Base-by-base conservation (phyloP, 35 echinoderm and acorn worm genomes). In the Acanthaster planci region DNA sequence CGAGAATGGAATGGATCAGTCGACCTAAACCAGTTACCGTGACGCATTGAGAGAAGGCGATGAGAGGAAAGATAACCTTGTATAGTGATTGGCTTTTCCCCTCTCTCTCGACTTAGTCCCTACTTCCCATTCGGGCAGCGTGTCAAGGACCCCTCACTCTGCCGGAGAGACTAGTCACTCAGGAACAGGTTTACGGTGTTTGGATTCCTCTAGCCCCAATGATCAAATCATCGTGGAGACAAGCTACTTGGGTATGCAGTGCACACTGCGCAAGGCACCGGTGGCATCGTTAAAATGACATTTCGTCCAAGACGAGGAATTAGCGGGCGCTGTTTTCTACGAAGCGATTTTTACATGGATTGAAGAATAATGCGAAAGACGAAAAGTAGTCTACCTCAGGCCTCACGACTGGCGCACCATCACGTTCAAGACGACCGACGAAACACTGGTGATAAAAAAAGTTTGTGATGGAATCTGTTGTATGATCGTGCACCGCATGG, bases 51-150 rank as follows among this genome's bases (percentile, higher is more conserved):
- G 64, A 72, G 64, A 34, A 26, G 10, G 15, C 34, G 64, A 72
- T 72, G 26, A 72, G 14, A 72, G 64, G 64, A 72, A 72, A 72
- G 64, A 72, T 36, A 72, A 35, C 64, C 64, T 26, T 23, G 1
- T 31, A 6, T 26, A 72, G 30, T 72, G 64, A 72, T 72, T 72
- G 64, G 21, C 34, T 72, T 26, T 72, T 72, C 34, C 64, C 64
- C 23, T 16, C 64, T 55, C n/a, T 60, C 57, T 16, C 34, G 64
- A 26, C 64, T 72, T 72, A 72, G 64, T 34, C 64, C 26, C 64
- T 72, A 72, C 64, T 72, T 72, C 64, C 64, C 64, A 72, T 72
- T 72, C 64, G 26, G 14, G 30, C 34, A 72, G 64, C 7, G 64
- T 72, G 64, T 72, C 64, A 72, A 72, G 64, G 64, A 72, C 64